These are phyloP conservation scores for Phaetusa simplex DNA, from an alignment of 2,113 vertebrate genomes.

Conservation along the genomic window DNA sequence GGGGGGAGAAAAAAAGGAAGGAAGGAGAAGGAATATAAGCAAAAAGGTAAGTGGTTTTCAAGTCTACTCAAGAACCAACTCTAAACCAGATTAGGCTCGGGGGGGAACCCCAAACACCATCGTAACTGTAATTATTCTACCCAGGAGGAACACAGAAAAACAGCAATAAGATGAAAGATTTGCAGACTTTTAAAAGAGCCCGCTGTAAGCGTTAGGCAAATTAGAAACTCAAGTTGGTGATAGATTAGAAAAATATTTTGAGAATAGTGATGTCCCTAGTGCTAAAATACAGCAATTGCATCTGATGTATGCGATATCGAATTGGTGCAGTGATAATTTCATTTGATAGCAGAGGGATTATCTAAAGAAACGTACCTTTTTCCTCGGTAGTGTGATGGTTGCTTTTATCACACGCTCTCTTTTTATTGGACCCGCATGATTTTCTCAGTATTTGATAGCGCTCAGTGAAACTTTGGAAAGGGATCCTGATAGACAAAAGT, in stretches of 20 bases:
- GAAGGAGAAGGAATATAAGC: slow-evolving; percentile 14
- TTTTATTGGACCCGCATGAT: background rate
- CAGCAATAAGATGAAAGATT: background rate
- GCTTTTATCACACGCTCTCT: background rate
- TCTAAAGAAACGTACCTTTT: background rate
- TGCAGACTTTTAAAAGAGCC: background rate
- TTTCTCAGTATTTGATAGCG: slow-evolving; percentile 81
- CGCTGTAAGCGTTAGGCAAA: background rate
- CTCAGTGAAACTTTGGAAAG: slow-evolving; percentile 82
- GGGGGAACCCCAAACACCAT: background rate
- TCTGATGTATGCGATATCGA: fast-evolving
- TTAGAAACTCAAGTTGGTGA: background rate
- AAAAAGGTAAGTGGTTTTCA: slow-evolving; percentile 29
- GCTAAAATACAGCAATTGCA: background rate
- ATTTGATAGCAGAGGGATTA: background rate
- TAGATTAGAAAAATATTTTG: background rate
- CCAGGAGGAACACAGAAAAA: background rate
- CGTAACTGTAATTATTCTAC: background rate
- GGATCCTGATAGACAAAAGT: slow-evolving; percentile 76
- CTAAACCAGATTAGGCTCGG: background rate
- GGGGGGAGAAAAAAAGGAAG: background rate
- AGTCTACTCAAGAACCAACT: background rate
- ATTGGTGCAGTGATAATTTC: background rate
- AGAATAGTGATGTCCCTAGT: background rate
- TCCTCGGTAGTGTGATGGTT: background rate